phyloP scores from a whole-genome alignment of 2,113 vertebrate genomes.

The Crocuta crocuta region DNA sequence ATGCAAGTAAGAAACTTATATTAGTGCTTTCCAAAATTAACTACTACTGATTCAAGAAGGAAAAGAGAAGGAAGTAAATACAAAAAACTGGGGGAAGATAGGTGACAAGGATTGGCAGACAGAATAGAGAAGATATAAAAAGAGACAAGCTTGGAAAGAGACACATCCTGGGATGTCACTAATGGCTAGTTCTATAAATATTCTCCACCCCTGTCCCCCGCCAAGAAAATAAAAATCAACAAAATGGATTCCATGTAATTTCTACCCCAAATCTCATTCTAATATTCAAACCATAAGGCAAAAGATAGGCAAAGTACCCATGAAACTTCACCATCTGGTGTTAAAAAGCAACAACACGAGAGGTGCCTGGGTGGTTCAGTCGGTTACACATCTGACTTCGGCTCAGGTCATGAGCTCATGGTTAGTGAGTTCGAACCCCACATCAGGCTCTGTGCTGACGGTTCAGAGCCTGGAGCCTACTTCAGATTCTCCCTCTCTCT shows the following conservation, averaged over 20 bases:
- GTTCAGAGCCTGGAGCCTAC: too few relatives aligned
- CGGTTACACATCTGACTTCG: too few relatives aligned
- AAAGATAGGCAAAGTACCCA: neutral
- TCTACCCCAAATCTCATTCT: neutral
- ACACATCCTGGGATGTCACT: neutral
- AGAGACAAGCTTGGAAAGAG: neutral
- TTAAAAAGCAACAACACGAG: neutral
- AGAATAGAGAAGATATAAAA: neutral
- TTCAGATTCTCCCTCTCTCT: too few relatives aligned
- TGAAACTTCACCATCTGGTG: neutral
- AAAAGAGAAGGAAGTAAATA: conserved; percentile 2
- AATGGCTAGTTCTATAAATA: neutral
- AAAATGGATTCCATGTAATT: neutral
- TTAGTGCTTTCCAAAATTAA: neutral
- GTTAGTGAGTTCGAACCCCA: too few relatives aligned
- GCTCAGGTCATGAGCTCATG: too few relatives aligned
- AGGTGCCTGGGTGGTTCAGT: too few relatives aligned
- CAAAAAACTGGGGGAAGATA: neutral
- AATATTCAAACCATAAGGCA: neutral
- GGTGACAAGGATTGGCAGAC: neutral
- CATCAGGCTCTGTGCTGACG: too few relatives aligned
- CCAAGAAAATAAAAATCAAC: neutral
- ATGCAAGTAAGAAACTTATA: neutral
- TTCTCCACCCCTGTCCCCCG: neutral
- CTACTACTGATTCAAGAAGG: neutral